Evolutionary conservation across 2,888 invertebrate species (phyloP), one percentile per base, ranked within the genome.

Genomic region (Sphinx pinastri): DNA sequence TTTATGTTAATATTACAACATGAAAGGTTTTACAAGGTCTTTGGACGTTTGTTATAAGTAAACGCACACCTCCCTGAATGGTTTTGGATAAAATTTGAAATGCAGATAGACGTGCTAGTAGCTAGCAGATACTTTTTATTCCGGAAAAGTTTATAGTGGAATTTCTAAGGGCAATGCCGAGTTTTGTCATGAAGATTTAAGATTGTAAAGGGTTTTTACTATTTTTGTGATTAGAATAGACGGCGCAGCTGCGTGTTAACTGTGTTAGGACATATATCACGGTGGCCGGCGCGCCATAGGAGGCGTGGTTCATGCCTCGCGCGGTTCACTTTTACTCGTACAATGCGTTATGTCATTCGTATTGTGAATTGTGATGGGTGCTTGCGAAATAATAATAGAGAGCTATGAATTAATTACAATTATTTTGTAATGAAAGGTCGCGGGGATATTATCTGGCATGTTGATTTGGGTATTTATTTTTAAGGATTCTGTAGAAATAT

Each of bases 241-340:
- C 14, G 14, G 31, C 55, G 19, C 19, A 55, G 55, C 12, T 38
- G 47, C 60, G 67, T 67, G 51, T 59, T 63, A 31, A 16, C 10
- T 31, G 19, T 49, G 13, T 60, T 52, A 67, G 59, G 58, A 54
- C 67, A 31, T 68, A 31, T 67, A 67, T 70, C 67, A 67, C 67
- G 70, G 49, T 19, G 67, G 19, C 51, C 45, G 67, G 16, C 71
- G 70, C 60, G 70, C 70, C 71, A 72, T 72, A 79, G 75, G 79
- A 79, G 84, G 83, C 79, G 81, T 76, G 71, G 75, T 47, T 47
- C 14, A 58, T 19, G 45, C 47, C 45, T 60, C 83, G 84, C 83
- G 79, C 83, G 74, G 75, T 75, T 85, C 84, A 89, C 91, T 91
- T 90, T 91, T 90, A 90, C 90, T 88, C 74, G 80, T 8, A 86